Percentiles rank a stretch among this genome's conserved stretches.
These are phyloP conservation scores for Aphodius granarius DNA, from an alignment of 2,888 invertebrate species.

Conservation along the genomic window DNA sequence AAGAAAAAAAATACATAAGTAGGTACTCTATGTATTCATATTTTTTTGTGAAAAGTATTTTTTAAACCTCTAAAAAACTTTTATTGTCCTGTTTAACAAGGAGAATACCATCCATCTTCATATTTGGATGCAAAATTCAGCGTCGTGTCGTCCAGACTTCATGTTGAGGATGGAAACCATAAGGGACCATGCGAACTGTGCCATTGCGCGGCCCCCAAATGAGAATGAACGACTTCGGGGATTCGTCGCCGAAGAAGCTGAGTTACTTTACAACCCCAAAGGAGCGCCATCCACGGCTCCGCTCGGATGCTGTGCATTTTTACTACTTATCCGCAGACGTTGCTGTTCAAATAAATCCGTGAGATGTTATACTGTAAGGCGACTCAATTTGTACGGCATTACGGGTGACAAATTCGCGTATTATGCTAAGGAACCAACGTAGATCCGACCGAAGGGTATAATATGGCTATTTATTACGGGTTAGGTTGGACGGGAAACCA, in stretches of 20 bases:
- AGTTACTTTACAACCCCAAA: conserved; percentile 15
- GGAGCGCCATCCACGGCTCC: not conserved
- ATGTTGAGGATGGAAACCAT: not conserved
- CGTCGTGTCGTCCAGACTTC: not conserved
- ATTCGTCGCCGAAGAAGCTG: conserved; percentile 9
- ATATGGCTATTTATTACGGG: not conserved
- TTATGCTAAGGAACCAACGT: not conserved
- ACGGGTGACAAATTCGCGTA: not conserved
- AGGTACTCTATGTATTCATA: too few species aligned
- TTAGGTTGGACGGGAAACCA: not conserved
- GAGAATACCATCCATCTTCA: not conserved
- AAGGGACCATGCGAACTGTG: conserved; percentile 6
- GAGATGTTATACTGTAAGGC: not conserved
- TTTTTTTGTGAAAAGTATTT: conserved; percentile 5
- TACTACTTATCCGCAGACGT: conserved; percentile 4
- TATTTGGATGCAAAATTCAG: not conserved
- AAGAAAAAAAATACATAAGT: too few species aligned
- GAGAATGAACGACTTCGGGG: conserved; percentile 18
- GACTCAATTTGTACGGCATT: not conserved
- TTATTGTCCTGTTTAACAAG: not conserved
- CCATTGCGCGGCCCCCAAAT: conserved; percentile 14
- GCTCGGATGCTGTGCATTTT: conserved; percentile 7
- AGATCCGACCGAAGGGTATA: not conserved
- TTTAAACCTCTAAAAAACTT: not conserved
- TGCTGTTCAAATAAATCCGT: not conserved